Base-by-base conservation (phyloP, 2,113 vertebrate species). In the Noctilio leporinus region DNA sequence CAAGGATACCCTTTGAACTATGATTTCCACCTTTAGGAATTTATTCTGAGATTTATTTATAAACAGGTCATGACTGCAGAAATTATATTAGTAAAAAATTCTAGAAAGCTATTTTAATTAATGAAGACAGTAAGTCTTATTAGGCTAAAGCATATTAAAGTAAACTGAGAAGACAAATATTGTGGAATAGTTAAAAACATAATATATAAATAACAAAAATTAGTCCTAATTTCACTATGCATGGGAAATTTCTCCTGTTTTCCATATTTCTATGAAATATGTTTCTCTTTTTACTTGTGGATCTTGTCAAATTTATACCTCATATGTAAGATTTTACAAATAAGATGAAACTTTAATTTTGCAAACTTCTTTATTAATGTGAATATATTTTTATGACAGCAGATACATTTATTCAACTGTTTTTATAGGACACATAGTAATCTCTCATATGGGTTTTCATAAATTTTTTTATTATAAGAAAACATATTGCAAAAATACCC, bases 381-480 rank as follows among this genome's bases (percentile, higher is more conserved):
- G n/a, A 96, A 77, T 76, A 77, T 38, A 45, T 84, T 84, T 93
- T 81, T 72, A 67, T 72, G 24, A 49, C 45, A 94, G 64, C 20
- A 81, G 64, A 78, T 81, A 92, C 10, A 96, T 64, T 35, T 77
- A n/a, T 55, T 67, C 35, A 78, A 55, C 51, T 90, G 49, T 53
- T 92, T 88, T 87, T 76, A 69, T 35, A 83, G 55, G 14, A 38
- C 30, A 53, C 15, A 53, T 67, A 11, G 1, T 20, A 67, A 89
- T 53, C 2, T 7, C 78, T 38, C 73, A 12, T 24, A 53, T 64
- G 3, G 4, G 10, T 73, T 70, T 84, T 80, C 30, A 81, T 40
- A 85, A 86, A 38, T 53, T 85, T 97, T 91, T 91, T 94, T 10
- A 64, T 19, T 53, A 3, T 89, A 89, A 84, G 10, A 55, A 85